Conservation (phyloP, 2,888 invertebrate species). For the Erannis defoliaria region DNA sequence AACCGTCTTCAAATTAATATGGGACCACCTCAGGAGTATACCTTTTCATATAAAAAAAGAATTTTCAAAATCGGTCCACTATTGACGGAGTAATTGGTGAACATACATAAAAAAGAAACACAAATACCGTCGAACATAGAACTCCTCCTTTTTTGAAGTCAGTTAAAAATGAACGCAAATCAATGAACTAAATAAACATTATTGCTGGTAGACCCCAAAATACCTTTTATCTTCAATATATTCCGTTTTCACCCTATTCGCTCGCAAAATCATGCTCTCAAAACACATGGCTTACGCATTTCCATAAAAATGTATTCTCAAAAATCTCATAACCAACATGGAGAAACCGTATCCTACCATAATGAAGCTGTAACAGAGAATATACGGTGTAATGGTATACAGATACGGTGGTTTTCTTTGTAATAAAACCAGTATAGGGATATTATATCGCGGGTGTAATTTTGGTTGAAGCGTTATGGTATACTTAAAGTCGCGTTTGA, state of each 20-base stretch:
- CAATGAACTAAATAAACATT: too few species aligned
- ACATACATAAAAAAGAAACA: too few species aligned
- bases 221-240: neutral
- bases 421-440: conserved; percentile 23
- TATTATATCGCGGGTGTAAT: conserved; percentile 28
- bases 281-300: conserved; percentile 21
- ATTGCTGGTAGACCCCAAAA: too few species aligned
- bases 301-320: conserved; percentile 27
- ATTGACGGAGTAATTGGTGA: too few species aligned
- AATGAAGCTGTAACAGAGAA: conserved; percentile 27
- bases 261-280: neutral
- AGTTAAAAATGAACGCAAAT: too few species aligned
- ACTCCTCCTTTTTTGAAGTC: too few species aligned
- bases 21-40: too few species aligned
- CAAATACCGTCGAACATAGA: too few species aligned
- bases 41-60: too few species aligned
- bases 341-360: conserved; percentile 22
- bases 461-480: conserved; percentile 24
- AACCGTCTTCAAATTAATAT: too few species aligned
- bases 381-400: conserved; percentile 24
- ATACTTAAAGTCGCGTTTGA: conserved; percentile 18
- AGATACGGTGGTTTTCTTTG: conserved; percentile 28
- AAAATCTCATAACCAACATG: conserved; percentile 25
- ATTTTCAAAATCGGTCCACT: too few species aligned
- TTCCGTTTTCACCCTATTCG: neutral